Base-by-base conservation (phyloP, 1,140 invertebrate species). In the Temnothorax curvispinosus region DNA sequence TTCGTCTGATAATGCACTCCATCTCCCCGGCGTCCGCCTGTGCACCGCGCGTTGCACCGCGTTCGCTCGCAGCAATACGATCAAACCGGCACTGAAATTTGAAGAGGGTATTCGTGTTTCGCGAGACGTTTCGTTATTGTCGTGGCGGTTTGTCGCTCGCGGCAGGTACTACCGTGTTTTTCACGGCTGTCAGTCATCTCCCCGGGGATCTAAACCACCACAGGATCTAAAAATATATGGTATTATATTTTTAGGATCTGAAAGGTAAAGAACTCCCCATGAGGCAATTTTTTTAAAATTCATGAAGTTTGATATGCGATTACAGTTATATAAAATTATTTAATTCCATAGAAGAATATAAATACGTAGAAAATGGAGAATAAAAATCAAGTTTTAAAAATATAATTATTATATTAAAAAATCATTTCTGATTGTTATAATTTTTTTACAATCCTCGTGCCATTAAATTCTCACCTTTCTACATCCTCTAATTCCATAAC, bases 1-100 rank as follows among this genome's bases (percentile, higher is more conserved):
- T 90, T 89, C 80, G 82, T 54, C 50, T 89, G 78, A 56, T 74
- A 89, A 84, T 87, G 67, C 85, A 75, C 85, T 80, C 74, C 52
- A 75, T 81, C 86, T 89, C 82, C 69, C 88, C 50, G 85, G 82
- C 74, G 72, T 84, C 81, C 76, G 67, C 38, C 71, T 74, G 35
- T 38, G 74, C 60, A n/a, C 54, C 67, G 67, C 54, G 75, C 27
- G 74, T 38, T 56, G 52, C 35, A 62, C 21, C 35, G 38, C 62
- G 47, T 77, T 77, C 85, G 58, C 67, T 60, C 62, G 32, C 44
- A 82, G 78, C 85, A 72, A 77, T 87, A 50, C 58, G 62, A 82
- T 90, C 78, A 86, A 89, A 87, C 85, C 50, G 72, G 38, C 41
- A 78, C 44, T 87, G 69, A 62, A 90, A 90, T 75, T 89, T 56